A percentile compares a stretch with the other conserved stretches of the same genome.
phyloP scores from a whole-genome alignment of 2,113 vertebrate species.

The Sciurus niger region DNA sequence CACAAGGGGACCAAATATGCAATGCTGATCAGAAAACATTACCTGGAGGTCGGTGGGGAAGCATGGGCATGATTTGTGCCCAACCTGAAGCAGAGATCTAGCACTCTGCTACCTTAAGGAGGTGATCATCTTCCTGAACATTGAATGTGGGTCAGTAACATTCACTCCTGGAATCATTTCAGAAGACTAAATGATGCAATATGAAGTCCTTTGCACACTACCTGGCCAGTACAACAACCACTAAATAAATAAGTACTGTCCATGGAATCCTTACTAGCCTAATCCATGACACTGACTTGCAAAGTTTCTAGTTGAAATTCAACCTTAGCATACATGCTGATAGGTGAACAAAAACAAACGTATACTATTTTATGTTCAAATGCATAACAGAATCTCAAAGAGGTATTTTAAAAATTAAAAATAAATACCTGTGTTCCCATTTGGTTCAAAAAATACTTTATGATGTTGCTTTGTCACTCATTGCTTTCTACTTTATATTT shows the following conservation, averaged over 20 bases:
- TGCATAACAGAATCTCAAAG: background rate
- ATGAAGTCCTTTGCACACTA: background rate
- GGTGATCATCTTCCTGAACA: background rate
- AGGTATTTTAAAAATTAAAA: background rate
- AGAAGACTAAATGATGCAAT: background rate
- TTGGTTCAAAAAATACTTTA: background rate
- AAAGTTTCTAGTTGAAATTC: background rate
- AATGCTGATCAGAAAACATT: background rate
- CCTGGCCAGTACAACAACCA: background rate
- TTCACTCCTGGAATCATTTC: background rate
- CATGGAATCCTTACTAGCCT: background rate
- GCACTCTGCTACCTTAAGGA: background rate
- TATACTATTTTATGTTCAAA: background rate
- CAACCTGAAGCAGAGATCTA: background rate
- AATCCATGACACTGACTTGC: background rate
- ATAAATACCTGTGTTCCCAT: background rate
- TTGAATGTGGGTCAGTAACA: background rate
- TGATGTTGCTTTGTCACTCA: background rate
- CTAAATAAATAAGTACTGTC: background rate
- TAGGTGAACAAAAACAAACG: background rate
- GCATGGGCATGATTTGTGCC: background rate
- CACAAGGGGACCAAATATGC: fast-evolving
- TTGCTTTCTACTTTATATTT: background rate
- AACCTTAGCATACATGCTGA: background rate
- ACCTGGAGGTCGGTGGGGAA: background rate